phyloP scores from a whole-genome alignment of 2,113 vertebrate genomes.

The Pelodiscus sinensis region DNA sequence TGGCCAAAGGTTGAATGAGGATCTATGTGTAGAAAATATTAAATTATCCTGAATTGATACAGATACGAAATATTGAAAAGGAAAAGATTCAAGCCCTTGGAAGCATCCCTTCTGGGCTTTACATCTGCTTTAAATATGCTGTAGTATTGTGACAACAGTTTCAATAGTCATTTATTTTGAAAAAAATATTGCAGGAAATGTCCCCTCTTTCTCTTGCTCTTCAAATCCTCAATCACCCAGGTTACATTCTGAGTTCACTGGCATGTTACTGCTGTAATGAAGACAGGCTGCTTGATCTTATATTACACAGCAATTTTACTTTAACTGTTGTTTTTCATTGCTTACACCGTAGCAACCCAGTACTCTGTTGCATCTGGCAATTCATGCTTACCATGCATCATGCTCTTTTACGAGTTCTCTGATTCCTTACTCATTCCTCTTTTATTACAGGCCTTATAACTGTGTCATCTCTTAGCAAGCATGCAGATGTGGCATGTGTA shows the following conservation, averaged over 20 bases:
- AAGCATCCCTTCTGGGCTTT: background rate
- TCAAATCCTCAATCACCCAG: background rate
- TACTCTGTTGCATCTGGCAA: accelerated
- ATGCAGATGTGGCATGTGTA: background rate
- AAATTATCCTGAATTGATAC: background rate
- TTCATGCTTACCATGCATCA: background rate
- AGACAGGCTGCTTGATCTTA: background rate
- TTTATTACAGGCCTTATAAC: background rate
- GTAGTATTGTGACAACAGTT: background rate
- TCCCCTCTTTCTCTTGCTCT: accelerated
- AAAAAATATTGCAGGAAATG: background rate
- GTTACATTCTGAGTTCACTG: background rate
- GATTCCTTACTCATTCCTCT: background rate
- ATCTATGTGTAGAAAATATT: background rate
- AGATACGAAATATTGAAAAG: background rate
- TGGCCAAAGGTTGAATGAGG: background rate
- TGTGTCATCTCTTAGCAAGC: background rate
- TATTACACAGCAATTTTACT: background rate
- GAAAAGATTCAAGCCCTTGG: accelerated
- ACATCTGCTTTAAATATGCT: background rate
- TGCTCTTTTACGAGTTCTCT: background rate
- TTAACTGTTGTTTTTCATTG: background rate
- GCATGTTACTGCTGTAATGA: background rate
- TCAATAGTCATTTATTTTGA: background rate
- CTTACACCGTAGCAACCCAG: background rate